phyloP scores from a whole-genome alignment of 2,888 invertebrate genomes.

The Amorpha juglandis region DNA sequence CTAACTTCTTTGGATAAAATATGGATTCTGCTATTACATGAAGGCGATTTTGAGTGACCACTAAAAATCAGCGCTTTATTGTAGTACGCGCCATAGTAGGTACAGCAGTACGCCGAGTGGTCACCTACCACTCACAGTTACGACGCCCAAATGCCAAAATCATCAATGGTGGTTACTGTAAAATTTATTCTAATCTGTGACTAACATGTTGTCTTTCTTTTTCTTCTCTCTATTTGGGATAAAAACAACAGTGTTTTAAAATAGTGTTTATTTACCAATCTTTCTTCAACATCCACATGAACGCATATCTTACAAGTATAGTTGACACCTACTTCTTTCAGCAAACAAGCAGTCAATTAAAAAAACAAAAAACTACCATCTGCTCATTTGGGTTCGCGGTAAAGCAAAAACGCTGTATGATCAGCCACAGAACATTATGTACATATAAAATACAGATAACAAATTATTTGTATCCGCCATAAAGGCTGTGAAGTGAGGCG shows the following conservation, averaged over 20 bases:
- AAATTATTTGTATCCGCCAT: slow-evolving; percentile 55
- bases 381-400: slow-evolving; percentile 29
- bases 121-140: no score
- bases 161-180: no score
- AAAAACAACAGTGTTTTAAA: neutral
- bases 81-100: no score
- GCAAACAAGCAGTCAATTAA: neutral
- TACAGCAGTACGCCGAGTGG: no score
- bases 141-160: no score
- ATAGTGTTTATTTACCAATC: neutral
- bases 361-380: slow-evolving; percentile 29
- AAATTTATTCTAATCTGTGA: no score
- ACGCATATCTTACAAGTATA: neutral
- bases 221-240: no score
- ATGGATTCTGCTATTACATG: no score
- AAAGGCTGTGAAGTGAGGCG: slow-evolving; percentile 47
- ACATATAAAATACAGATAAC: slow-evolving; percentile 48
- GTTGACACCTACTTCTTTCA: neutral
- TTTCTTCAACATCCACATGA: neutral
- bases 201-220: no score
- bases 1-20: no score
- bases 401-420: slow-evolving; percentile 40
- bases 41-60: no score
- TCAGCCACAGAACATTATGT: slow-evolving; percentile 40
- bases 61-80: no score